Evolutionary conservation across 1,140 invertebrate species (phyloP).

Genomic region (Cataglyphis hispanica): DNA sequence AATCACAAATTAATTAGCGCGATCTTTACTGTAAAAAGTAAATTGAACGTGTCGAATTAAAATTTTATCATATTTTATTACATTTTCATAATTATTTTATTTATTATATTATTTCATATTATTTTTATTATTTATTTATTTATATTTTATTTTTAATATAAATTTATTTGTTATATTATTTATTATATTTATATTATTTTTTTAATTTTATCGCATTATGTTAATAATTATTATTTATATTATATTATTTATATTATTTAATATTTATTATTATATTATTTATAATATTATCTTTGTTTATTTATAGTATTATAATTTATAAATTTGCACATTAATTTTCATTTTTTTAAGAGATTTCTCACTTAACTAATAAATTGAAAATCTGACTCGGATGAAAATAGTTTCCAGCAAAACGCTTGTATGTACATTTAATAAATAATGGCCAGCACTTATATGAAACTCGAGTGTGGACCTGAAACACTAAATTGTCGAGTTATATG

Average conservation of each 20-base stretch:
- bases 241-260: too few relatives aligned
- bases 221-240: too few relatives aligned
- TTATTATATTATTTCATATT: too few relatives aligned
- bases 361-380: constrained; percentile 31
- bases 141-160: too few relatives aligned
- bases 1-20: constrained; percentile 6
- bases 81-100: too few relatives aligned
- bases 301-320: background rate
- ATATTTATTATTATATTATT: too few relatives aligned
- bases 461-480: constrained; percentile 21
- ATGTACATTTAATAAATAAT: background rate
- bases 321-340: background rate
- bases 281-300: too few relatives aligned
- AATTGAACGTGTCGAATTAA: background rate
- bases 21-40: background rate
- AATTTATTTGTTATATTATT: too few relatives aligned
- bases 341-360: background rate
- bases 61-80: background rate
- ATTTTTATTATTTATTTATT: too few relatives aligned
- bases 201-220: too few relatives aligned
- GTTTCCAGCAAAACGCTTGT: background rate
- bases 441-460: constrained; percentile 5
- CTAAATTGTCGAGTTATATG: constrained; percentile 34
- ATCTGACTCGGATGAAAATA: constrained; percentile 1
- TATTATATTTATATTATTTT: too few relatives aligned